phyloP scores from a whole-genome alignment of 2,888 invertebrate species.

The Caenorhabditis becei region DNA sequence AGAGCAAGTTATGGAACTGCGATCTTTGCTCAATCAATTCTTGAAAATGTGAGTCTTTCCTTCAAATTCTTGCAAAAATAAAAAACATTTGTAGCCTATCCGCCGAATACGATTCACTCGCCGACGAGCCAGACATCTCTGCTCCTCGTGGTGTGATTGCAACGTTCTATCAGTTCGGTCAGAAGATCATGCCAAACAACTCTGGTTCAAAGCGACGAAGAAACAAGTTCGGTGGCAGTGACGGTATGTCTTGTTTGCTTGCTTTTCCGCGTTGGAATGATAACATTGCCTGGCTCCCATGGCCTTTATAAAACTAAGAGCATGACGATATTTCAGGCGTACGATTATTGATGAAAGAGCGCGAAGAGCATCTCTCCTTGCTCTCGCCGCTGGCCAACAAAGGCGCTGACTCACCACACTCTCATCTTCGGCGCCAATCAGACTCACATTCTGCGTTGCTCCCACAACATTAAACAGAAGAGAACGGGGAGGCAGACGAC shows the following conservation, averaged over 20 bases:
- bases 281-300: conserved; percentile 8
- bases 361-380: conserved; percentile 55
- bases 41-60: conserved; percentile 63
- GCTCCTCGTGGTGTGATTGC: conserved; percentile 57
- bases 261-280: conserved; percentile 3
- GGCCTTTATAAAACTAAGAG: conserved; percentile 2
- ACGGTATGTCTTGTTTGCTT: conserved; percentile 56
- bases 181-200: conserved; percentile 60
- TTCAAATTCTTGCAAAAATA: background rate
- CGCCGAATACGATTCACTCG: conserved; percentile 54
- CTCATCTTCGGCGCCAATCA: conserved; percentile 50
- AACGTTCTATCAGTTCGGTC: conserved; percentile 59
- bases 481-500: background rate
- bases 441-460: conserved; percentile 56
- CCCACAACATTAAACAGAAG: conserved; percentile 32
- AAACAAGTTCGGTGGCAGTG: conserved; percentile 71
- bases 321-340: conserved; percentile 46
- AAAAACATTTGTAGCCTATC: conserved; percentile 15
- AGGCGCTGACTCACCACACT: conserved; percentile 40
- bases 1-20: conserved; percentile 67
- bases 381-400: conserved; percentile 38
- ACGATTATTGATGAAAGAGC: conserved; percentile 55
- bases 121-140: conserved; percentile 52
- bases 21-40: conserved; percentile 67
- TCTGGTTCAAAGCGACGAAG: conserved; percentile 59